phyloP scores from a whole-genome alignment of 2,888 invertebrate species.

The Plagiodera versicolora region DNA sequence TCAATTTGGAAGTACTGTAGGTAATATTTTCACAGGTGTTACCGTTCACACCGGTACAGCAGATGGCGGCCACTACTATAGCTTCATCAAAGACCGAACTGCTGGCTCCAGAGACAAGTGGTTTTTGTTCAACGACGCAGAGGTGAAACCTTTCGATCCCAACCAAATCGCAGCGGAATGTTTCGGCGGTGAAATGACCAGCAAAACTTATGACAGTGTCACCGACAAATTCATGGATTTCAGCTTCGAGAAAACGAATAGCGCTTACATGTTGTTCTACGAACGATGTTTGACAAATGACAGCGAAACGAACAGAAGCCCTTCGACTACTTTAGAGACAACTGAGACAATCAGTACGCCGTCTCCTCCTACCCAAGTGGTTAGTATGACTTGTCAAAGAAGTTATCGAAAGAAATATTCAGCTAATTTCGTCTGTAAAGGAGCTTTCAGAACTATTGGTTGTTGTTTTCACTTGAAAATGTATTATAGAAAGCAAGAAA shows the following conservation, averaged over 20 bases:
- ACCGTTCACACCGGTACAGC: slow-evolving; percentile 98
- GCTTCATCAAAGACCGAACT: slow-evolving; percentile 88
- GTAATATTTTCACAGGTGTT: too few species aligned
- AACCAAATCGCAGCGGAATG: slow-evolving; percentile 93
- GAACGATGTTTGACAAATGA: slow-evolving; percentile 68
- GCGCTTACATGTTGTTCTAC: slow-evolving; percentile 96
- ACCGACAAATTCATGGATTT: slow-evolving; percentile 98
- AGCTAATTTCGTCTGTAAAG: too few species aligned
- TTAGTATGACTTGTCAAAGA: slow-evolving; percentile 11
- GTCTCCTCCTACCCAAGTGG: slow-evolving; percentile 20
- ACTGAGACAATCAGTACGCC: slow-evolving; percentile 35
- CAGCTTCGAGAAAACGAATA: slow-evolving; percentile 96
- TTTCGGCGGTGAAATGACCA: slow-evolving; percentile 97
- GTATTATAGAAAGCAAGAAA: too few species aligned
- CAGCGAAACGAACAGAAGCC: slow-evolving; percentile 27
- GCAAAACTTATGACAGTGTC: slow-evolving; percentile 94
- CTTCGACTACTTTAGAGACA: slow-evolving; percentile 45
- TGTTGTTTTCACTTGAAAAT: too few species aligned
- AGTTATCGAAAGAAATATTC: too few species aligned
- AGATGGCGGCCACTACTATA: slow-evolving; percentile 95
- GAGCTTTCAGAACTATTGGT: too few species aligned
- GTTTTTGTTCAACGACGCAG: slow-evolving; percentile 91
- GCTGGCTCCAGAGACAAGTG: slow-evolving; percentile 80
- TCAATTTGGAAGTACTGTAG: too few species aligned
- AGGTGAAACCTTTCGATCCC: slow-evolving; percentile 93